Evolutionary conservation across 1,140 invertebrate species (phyloP), one percentile per base, ranked within the genome.

Genomic region (Ips nitidus): DNA sequence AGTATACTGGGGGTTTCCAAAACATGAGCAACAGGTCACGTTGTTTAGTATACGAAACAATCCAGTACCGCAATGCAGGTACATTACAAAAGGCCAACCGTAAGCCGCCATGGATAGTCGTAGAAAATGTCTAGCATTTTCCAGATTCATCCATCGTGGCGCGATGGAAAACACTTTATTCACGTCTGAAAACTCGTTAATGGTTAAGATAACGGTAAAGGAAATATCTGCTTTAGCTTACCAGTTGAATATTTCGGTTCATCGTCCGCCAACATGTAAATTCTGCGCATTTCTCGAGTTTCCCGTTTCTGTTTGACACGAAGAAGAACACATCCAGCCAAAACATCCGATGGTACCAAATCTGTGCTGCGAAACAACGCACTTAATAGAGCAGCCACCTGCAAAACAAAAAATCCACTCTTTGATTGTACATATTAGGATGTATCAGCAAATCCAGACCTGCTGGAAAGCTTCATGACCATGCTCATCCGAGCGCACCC

Each of bases 81-180:
- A 93, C 73, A 95, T 81, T 71, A 92, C 92, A 74, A 91, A 91
- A n/a, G 93, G 90, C 93, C 94, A 97, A 1, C 94, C 93, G 79
- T 95, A 97, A n/a, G 88, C 88, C 1, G 91, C 90, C 74, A 92
- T 87, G 0, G 93, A 91, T 73, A 92, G 86, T 76, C 89, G 87
- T 64, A 94, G 82, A 74, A 90, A 94, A 80, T 94, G 89, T 53
- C 85, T 76, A 1, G 92, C 91, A 74, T 87, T 86, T 69, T 90
- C 86, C 53, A 93, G 77, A 72, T 88, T 92, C 90, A 94, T 93
- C 92, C 93, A 94, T 1, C 81, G 80, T 0, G 90, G 89, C 6
- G 85, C 82, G 50, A 84, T 82, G 3, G 82, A 82, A 76, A 90
- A 89, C 47, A 89, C 83, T 59, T 86, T 82, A 73, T 83, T 83